Conservation (phyloP, 2,113 vertebrate genomes). For the Lonchura striata region DNA sequence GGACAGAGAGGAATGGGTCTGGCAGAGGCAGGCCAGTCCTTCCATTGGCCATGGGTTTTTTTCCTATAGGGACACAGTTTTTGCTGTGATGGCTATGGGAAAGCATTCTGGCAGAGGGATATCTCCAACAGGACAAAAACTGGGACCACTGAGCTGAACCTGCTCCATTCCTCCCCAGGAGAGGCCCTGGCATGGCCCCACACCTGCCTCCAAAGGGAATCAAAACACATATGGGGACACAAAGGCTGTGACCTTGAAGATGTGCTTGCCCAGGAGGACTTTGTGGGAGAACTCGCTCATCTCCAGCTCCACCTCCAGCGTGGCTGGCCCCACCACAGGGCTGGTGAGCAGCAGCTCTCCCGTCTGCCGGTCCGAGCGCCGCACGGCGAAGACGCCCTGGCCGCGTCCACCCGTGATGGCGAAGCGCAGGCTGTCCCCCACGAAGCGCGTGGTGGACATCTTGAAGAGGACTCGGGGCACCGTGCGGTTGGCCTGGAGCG, state of each 20-base stretch:
- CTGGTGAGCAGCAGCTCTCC: conserved; percentile 84
- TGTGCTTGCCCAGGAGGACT: conserved; percentile 78
- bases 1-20: neutral
- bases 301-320: conserved; percentile 84
- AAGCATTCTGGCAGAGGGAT: neutral
- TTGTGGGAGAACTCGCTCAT: conserved; percentile 84
- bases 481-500: conserved; percentile 79
- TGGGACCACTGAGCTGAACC: neutral
- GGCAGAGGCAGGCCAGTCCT: neutral
- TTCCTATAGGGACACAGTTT: neutral
- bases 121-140: neutral
- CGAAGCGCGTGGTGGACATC: conserved; percentile 74
- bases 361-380: conserved; percentile 77
- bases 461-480: conserved; percentile 80
- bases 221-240: conserved; percentile 82
- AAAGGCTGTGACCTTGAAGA: conserved; percentile 83
- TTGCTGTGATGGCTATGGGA: neutral
- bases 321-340: conserved; percentile 74
- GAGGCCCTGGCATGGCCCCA: neutral
- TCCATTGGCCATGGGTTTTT: neutral
- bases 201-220: neutral
- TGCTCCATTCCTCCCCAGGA: neutral
- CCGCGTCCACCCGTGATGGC: conserved; percentile 61
- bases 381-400: conserved; percentile 69
- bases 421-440: conserved; percentile 81